phyloP scores from a whole-genome alignment of 1,140 invertebrate genomes.

The Orius laevigatus region DNA sequence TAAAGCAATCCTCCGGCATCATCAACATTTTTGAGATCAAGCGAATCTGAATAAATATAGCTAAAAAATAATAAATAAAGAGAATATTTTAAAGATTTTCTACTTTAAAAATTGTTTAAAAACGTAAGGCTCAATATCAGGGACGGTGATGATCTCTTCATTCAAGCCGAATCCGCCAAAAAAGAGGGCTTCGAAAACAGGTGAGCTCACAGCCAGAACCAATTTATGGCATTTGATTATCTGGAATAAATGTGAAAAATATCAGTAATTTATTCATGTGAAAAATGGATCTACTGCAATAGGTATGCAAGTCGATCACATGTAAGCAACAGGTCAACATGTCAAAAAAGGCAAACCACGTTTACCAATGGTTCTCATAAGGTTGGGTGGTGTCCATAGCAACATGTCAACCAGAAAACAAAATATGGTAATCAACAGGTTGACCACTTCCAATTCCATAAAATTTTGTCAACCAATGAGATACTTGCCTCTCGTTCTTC shows the following conservation, averaged over 20 bases:
- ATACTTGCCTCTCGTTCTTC: conserved; percentile 16
- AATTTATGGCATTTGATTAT: conserved; percentile 36
- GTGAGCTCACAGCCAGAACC: conserved; percentile 46
- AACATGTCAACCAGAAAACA: neutral
- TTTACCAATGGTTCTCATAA: too few relatives aligned
- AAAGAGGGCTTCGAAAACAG: conserved; percentile 61
- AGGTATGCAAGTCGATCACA: neutral
- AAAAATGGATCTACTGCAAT: neutral
- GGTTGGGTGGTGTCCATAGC: too few relatives aligned
- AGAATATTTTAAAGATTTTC: conserved; percentile 1
- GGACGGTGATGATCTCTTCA: conserved; percentile 16
- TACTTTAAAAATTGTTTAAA: conserved; percentile 20
- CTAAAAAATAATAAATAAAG: conserved; percentile 7
- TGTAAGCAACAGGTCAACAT: neutral
- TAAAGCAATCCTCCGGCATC: conserved; percentile 24
- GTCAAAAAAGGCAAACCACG: neutral
- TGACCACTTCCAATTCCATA: neutral
- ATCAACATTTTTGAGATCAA: conserved; percentile 21
- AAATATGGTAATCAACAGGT: neutral
- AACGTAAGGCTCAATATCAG: conserved; percentile 21
- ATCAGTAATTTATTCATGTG: too few relatives aligned
- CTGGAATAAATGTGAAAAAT: conserved; percentile 15
- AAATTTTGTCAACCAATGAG: neutral
- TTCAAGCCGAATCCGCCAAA: conserved; percentile 38
- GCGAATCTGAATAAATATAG: conserved; percentile 25